Conservation (phyloP, 1,140 invertebrate species). For the Anoplophora glabripennis region DNA sequence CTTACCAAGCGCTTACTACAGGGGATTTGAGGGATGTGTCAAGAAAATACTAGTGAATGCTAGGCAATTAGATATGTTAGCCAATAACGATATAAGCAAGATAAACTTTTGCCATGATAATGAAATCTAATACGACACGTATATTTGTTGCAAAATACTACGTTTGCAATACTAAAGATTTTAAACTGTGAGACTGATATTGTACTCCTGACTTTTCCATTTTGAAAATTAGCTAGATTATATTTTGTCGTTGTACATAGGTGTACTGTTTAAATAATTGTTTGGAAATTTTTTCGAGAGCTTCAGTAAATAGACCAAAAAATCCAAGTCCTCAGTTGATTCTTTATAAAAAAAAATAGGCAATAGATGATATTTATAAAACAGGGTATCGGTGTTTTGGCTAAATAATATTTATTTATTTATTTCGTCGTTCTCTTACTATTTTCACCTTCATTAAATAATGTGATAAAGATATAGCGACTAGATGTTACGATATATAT, state of each 20-base stretch:
- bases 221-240: conserved; percentile 17
- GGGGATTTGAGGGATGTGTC: conserved; percentile 47
- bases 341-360: conserved; percentile 5
- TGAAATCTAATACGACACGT: conserved; percentile 38
- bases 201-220: conserved; percentile 26
- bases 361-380: conserved; percentile 6
- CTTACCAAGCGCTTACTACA: conserved; percentile 45
- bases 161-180: conserved; percentile 19
- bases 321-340: background rate
- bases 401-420: conserved; percentile 5
- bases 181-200: conserved; percentile 32
- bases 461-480: conserved; percentile 16
- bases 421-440: conserved; percentile 11
- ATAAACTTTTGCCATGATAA: conserved; percentile 47
- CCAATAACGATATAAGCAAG: conserved; percentile 39
- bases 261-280: conserved; percentile 12
- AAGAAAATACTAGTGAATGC: conserved; percentile 42
- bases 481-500: conserved; percentile 7
- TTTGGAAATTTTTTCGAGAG: background rate
- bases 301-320: background rate
- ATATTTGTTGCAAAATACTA: conserved; percentile 5
- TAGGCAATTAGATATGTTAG: conserved; percentile 43
- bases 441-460: conserved; percentile 9
- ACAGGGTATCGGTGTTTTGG: background rate
- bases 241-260: conserved; percentile 14